phyloP scores from a whole-genome alignment of 2,888 invertebrate species.

The Tiphia femorata region DNA sequence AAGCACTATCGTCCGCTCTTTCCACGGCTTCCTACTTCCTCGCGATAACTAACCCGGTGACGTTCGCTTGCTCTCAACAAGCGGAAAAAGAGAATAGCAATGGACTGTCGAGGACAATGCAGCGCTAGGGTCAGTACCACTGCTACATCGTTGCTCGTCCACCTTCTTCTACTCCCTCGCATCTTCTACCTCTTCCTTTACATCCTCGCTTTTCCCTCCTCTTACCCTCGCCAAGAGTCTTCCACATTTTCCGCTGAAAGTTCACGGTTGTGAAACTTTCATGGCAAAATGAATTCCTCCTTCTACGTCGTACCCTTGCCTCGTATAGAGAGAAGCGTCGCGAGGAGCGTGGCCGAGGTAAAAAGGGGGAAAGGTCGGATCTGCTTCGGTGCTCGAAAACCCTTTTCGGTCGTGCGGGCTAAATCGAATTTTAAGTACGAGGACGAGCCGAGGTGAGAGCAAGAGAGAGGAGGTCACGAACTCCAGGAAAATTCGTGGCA shows the following conservation, averaged over 20 bases:
- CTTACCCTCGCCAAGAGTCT: neutral
- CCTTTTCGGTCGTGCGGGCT: slow-evolving; percentile 15
- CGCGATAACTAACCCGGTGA: slow-evolving; percentile 17
- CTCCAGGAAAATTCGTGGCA: no score
- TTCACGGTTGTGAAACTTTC: slow-evolving; percentile 36
- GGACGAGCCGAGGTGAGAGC: neutral
- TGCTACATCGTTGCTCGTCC: neutral
- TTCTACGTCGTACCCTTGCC: slow-evolving; percentile 28
- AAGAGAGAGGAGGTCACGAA: neutral
- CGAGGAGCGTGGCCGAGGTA: slow-evolving; percentile 1
- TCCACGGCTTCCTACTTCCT: neutral
- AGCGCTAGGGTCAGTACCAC: slow-evolving; percentile 31
- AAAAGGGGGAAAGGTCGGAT: slow-evolving; percentile 11
- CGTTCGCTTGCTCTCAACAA: slow-evolving; percentile 23
- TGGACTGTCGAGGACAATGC: slow-evolving; percentile 21
- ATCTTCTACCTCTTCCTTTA: neutral
- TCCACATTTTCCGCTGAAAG: slow-evolving; percentile 21
- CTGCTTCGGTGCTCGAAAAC: neutral
- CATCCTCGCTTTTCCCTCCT: neutral
- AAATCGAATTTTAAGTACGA: slow-evolving; percentile 28
- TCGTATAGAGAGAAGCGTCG: slow-evolving; percentile 20
- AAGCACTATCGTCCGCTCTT: neutral
- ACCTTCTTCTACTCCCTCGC: neutral
- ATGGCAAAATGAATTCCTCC: slow-evolving; percentile 29
- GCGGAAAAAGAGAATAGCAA: slow-evolving; percentile 21